Conservation (phyloP, 2,113 vertebrate species). For the Azemiops feae region DNA sequence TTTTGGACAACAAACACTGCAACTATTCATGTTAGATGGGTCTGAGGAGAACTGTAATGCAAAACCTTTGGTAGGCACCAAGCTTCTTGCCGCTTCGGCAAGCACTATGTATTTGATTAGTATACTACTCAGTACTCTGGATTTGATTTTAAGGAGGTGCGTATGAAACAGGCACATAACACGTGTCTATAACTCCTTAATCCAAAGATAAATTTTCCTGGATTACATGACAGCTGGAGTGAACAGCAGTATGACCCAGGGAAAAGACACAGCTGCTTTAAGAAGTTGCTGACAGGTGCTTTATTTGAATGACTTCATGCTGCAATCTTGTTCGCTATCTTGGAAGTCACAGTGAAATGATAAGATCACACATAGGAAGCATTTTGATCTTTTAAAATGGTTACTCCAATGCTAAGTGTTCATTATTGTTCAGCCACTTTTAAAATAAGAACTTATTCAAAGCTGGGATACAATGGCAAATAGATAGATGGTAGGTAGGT, state of each 20-base stretch:
- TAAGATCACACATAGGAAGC: neutral
- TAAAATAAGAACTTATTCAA: neutral
- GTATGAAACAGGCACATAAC: neutral
- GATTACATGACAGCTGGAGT: neutral
- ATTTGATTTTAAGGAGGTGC: neutral
- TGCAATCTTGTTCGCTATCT: too few species aligned
- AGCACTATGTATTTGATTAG: neutral
- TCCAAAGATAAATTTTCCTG: neutral
- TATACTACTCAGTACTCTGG: neutral
- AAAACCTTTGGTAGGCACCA: neutral
- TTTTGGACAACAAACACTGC: neutral
- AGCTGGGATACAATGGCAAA: too few species aligned
- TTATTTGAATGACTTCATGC: too few species aligned
- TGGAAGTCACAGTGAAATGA: neutral
- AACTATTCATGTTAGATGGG: neutral
- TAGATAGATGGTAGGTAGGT: too few species aligned
- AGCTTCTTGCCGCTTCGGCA: neutral
- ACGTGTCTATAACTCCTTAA: neutral
- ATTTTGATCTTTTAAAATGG: neutral
- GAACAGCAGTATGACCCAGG: neutral
- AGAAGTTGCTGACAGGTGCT: too few species aligned
- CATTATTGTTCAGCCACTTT: neutral
- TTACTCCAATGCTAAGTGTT: neutral
- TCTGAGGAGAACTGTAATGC: neutral
- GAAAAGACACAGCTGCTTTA: neutral